Evolutionary conservation across 2,888 invertebrate species (phyloP).

Genomic region (Synanthedon formicaeformis): DNA sequence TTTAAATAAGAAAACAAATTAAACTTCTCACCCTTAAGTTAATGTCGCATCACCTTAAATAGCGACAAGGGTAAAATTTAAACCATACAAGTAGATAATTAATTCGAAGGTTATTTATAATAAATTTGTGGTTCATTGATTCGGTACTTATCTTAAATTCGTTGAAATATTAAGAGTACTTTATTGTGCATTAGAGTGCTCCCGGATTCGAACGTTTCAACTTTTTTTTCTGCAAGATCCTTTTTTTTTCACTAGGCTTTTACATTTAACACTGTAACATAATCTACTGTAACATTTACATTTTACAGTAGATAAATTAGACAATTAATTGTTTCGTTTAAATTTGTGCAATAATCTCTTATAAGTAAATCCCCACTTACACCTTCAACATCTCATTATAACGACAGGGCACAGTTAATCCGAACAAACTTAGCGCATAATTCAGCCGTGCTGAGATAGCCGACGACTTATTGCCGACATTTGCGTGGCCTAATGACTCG

Average conservation of each 20-base stretch:
- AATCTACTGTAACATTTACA: no score
- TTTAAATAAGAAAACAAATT: no score
- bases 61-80: not conserved
- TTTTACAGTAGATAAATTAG: no score
- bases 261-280: no score
- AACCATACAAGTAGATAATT: not conserved
- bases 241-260: no score
- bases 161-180: no score
- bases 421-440: constrained; percentile 15
- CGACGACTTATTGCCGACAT: constrained; percentile 11
- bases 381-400: not conserved
- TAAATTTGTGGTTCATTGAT: no score
- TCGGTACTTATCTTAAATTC: no score
- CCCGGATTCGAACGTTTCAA: no score
- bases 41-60: not conserved
- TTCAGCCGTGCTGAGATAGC: constrained; percentile 12
- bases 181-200: no score
- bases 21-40: not conserved
- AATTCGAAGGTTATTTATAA: not conserved
- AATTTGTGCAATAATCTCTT: not conserved
- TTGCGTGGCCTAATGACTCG: constrained; percentile 15
- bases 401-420: not conserved
- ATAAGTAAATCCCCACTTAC: not conserved
- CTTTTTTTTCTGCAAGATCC: no score
- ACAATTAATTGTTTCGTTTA: no score